Percentiles rank a stretch among this genome's conserved stretches.
These are phyloP conservation scores for Helicoverpa armigera DNA, from an alignment of 1,140 invertebrate genomes.

Conservation along the genomic window DNA sequence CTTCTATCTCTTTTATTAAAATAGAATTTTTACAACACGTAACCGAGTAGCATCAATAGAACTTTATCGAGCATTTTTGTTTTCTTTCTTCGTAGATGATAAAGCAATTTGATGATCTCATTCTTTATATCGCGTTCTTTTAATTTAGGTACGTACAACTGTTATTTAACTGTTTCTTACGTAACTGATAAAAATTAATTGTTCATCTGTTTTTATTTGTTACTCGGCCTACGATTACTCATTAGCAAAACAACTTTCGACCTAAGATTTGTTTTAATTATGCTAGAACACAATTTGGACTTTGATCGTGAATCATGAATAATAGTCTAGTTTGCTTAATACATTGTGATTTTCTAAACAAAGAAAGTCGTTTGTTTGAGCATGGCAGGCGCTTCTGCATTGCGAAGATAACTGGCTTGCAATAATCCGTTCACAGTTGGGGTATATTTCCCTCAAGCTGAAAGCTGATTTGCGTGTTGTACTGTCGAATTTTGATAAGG, in stretches of 20 bases:
- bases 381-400: neutral
- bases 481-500: too few species aligned
- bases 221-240: conserved; percentile 11
- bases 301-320: neutral
- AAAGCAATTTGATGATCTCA: too few species aligned
- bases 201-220: conserved; percentile 13
- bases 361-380: neutral
- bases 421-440: conserved; percentile 9
- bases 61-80: neutral
- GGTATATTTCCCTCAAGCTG: neutral
- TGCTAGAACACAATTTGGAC: conserved; percentile 4
- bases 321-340: conserved; percentile 6
- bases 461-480: neutral
- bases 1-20: too few species aligned
- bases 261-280: conserved; percentile 17
- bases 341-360: neutral
- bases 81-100: too few species aligned
- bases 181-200: conserved; percentile 9
- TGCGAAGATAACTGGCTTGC: neutral
- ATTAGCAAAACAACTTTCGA: conserved; percentile 9
- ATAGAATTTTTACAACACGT: too few species aligned
- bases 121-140: neutral
- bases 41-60: neutral
- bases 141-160: conserved; percentile 1
- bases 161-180: conserved; percentile 6